A percentile compares a stretch with the other conserved stretches of the same genome.
Evolutionary conservation across 92 coral and sea anemone genomes (phyloP).

Genomic region (Isaurus tuberculatus): DNA sequence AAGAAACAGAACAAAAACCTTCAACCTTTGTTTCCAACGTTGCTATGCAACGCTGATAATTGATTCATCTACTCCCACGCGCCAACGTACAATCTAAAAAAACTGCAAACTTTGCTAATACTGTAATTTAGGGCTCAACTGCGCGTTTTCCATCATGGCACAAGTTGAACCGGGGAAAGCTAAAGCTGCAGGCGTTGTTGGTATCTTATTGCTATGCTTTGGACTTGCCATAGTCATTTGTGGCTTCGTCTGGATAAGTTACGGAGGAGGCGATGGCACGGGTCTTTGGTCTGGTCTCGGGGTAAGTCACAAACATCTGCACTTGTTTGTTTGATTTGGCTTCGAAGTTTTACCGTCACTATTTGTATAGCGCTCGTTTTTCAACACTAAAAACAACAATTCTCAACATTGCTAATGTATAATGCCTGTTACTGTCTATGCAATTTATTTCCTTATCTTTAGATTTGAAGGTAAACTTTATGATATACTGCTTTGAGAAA

Average conservation of each 20-base stretch:
- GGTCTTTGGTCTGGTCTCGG: slow-evolving; percentile 83
- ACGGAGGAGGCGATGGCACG: slow-evolving; percentile 67
- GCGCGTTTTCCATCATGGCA: slow-evolving; percentile 10
- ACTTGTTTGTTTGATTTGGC: neutral
- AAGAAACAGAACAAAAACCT: neutral
- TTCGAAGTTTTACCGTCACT: neutral
- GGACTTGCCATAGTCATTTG: slow-evolving; percentile 59
- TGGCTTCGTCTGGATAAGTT: slow-evolving; percentile 66
- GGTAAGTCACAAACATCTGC: slow-evolving; percentile 52
- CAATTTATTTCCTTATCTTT: neutral
- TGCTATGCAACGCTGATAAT: slow-evolving; percentile 12
- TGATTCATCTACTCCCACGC: slow-evolving; percentile 10
- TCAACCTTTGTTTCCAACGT: neutral
- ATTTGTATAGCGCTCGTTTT: neutral
- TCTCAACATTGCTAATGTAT: neutral
- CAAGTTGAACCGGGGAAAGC: slow-evolving; percentile 73
- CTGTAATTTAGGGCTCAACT: neutral
- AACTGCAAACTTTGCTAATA: neutral
- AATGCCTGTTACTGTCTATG: neutral
- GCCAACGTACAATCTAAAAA: neutral
- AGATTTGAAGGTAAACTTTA: neutral
- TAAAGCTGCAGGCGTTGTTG: slow-evolving; percentile 77
- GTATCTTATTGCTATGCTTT: slow-evolving; percentile 50
- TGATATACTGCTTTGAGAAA: neutral
- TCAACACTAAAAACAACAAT: neutral